Evolutionary conservation across 2,888 invertebrate genomes (phyloP).

Genomic region (Cartodere bifasciata): DNA sequence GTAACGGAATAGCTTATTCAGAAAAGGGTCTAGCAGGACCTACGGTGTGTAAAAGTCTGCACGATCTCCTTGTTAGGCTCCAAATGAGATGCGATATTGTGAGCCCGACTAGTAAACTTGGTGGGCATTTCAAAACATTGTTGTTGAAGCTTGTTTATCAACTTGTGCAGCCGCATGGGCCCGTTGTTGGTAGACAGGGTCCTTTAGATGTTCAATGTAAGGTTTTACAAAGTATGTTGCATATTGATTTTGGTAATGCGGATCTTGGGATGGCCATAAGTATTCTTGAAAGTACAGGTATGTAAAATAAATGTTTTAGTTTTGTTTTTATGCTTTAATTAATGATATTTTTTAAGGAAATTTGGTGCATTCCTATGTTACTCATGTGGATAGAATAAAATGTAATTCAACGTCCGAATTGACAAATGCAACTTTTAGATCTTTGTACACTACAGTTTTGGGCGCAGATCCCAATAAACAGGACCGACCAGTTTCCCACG

Average conservation of each 20-base stretch:
- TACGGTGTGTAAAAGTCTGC: constrained; percentile 58
- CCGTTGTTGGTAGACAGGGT: constrained; percentile 49
- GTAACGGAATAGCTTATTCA: constrained; percentile 43
- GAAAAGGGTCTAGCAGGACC: constrained; percentile 59
- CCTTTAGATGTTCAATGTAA: constrained; percentile 67
- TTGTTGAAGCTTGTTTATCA: constrained; percentile 59
- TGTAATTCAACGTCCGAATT: constrained; percentile 41
- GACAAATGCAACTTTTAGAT: constrained; percentile 45
- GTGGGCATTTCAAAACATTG: constrained; percentile 46
- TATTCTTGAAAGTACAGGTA: constrained; percentile 60
- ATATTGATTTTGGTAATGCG: constrained; percentile 52
- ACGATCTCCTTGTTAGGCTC: constrained; percentile 55
- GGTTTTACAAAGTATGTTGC: constrained; percentile 51
- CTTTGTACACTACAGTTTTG: constrained; percentile 61
- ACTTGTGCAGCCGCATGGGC: constrained; percentile 52
- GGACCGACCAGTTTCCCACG: constrained; percentile 55
- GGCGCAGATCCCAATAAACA: constrained; percentile 48
- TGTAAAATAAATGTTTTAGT: constrained; percentile 17
- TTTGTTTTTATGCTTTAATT: neutral
- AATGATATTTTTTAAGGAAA: constrained; percentile 28
- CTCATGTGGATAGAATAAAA: constrained; percentile 41
- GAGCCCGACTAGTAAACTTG: constrained; percentile 40
- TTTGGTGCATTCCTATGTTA: constrained; percentile 41
- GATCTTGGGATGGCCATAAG: constrained; percentile 60
- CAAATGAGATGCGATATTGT: constrained; percentile 53